Conservation (phyloP, 2,113 vertebrate genomes). For the Hyaena hyaena region DNA sequence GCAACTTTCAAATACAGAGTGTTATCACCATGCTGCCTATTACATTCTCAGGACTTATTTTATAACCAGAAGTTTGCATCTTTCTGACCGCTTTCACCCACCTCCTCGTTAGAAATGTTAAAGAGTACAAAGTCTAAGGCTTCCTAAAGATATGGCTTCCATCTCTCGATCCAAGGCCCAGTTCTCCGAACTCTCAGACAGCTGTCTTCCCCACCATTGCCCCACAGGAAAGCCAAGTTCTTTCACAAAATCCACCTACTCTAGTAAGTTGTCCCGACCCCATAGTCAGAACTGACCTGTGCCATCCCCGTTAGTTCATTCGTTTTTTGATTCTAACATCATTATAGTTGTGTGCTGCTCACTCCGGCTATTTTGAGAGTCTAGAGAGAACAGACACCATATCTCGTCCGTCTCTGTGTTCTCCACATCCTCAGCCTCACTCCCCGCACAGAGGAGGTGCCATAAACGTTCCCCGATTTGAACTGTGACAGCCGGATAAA, state of each 20-base stretch:
- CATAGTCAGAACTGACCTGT: background rate
- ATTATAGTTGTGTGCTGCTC: background rate
- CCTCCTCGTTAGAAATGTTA: background rate
- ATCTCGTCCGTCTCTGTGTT: background rate
- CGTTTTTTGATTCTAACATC: background rate
- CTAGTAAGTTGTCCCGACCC: background rate
- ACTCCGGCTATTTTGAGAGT: background rate
- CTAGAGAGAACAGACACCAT: background rate
- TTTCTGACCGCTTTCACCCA: background rate
- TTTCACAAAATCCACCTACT: background rate
- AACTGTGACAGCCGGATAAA: conserved; percentile 9
- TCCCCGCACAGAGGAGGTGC: background rate
- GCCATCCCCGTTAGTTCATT: background rate
- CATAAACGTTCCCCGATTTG: conserved; percentile 29
- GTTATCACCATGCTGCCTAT: background rate
- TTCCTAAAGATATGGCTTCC: background rate
- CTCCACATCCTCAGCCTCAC: background rate
- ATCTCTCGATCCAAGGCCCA: background rate
- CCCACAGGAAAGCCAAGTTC: background rate
- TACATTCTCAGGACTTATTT: background rate
- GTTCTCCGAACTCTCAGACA: background rate
- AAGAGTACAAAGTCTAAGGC: background rate
- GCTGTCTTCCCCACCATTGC: background rate
- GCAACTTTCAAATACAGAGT: background rate
- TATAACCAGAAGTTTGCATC: background rate